Percentiles rank a stretch among this genome's conserved stretches.
Conservation (phyloP, 2,797 vertebrate species). For the Microctenopoma steveboyesi region DNA sequence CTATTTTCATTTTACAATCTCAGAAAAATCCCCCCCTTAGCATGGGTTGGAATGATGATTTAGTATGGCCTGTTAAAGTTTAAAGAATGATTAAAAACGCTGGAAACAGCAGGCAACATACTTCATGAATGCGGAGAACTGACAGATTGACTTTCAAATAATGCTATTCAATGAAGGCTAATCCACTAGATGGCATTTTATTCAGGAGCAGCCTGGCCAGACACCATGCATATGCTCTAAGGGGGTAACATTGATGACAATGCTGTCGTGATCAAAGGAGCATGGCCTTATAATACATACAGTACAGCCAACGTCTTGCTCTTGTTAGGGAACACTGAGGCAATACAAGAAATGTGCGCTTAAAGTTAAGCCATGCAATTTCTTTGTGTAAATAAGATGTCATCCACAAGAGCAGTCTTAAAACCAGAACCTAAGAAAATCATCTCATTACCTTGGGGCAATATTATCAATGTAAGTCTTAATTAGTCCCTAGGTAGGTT, state of each 20-base stretch:
- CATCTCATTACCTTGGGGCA: constrained; percentile 56
- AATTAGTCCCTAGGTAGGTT: constrained; percentile 51
- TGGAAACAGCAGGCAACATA: constrained; percentile 80
- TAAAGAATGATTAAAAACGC: constrained; percentile 86
- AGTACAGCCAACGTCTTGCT: constrained; percentile 25
- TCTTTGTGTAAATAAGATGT: constrained; percentile 66
- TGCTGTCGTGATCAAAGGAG: constrained; percentile 27
- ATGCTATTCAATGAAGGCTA: constrained; percentile 73
- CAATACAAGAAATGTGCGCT: constrained; percentile 67
- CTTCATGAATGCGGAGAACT: constrained; percentile 72
- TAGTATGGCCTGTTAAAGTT: constrained; percentile 73
- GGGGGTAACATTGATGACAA: constrained; percentile 48
- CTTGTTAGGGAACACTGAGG: constrained; percentile 36
- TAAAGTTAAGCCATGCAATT: constrained; percentile 40
- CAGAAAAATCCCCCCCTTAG: constrained; percentile 33
- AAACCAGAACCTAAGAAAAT: constrained; percentile 50
- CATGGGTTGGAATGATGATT: constrained; percentile 65
- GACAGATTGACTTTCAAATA: constrained; percentile 78
- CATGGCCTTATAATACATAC: constrained; percentile 41
- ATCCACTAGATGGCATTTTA: constrained; percentile 70
- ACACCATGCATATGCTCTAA: constrained; percentile 61
- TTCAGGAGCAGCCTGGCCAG: constrained; percentile 57
- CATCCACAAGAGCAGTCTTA: constrained; percentile 62
- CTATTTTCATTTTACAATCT: constrained; percentile 49
- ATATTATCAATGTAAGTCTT: constrained; percentile 47